A percentile compares a stretch with the other conserved stretches of the same genome.
Conservation (phyloP, 2,888 invertebrate genomes). For the Axea sp. region DNA sequence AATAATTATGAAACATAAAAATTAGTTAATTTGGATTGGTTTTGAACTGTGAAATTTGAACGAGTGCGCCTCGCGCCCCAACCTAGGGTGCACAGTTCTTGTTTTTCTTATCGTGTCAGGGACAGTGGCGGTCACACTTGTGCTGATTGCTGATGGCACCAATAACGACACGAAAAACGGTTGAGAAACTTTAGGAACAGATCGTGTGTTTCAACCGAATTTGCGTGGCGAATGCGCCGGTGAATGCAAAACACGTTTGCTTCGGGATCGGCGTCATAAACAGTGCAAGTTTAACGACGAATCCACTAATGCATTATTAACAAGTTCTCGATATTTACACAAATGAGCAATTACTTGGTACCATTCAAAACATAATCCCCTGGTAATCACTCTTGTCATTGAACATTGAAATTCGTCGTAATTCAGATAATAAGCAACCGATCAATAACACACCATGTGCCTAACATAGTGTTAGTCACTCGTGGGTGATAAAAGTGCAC, state of each 20-base stretch:
- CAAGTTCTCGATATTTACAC: conserved; percentile 46
- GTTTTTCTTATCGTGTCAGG: too few species aligned
- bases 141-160: too few species aligned
- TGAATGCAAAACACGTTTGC: conserved; percentile 29
- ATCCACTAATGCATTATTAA: conserved; percentile 56
- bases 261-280: conserved; percentile 20
- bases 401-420: conserved; percentile 42
- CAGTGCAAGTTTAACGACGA: too few species aligned
- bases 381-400: conserved; percentile 52
- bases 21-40: too few species aligned
- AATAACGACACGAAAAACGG: conserved; percentile 1
- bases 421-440: conserved; percentile 54
- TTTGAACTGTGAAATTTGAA: too few species aligned
- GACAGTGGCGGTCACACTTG: too few species aligned
- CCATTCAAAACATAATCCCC: conserved; percentile 38
- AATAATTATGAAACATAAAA: too few species aligned
- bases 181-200: too few species aligned
- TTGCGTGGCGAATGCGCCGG: too few species aligned
- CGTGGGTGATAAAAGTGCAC: conserved; percentile 38
- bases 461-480: conserved; percentile 36
- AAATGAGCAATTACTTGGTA: conserved; percentile 55
- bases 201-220: too few species aligned
- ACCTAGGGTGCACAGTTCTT: too few species aligned
- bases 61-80: too few species aligned
- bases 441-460: conserved; percentile 42